These are phyloP conservation scores for Tinea trinotella DNA, from an alignment of 2,888 invertebrate species.

Conservation along the genomic window DNA sequence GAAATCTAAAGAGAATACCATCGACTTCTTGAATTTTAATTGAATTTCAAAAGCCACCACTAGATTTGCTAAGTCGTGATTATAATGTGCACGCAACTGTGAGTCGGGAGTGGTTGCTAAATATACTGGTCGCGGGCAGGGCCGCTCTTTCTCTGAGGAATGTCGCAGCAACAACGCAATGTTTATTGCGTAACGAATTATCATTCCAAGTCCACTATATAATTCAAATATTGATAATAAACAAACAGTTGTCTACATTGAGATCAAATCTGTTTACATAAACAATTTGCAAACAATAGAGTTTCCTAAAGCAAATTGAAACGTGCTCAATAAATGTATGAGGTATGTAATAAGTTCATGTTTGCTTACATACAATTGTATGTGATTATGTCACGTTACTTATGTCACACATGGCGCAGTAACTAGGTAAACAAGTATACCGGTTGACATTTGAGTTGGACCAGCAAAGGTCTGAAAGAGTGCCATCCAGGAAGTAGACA, in stretches of 20 bases:
- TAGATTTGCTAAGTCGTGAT: constrained; percentile 45
- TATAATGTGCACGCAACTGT: constrained; percentile 26
- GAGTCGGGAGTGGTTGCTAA: constrained; percentile 23
- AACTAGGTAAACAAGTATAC: constrained; percentile 25
- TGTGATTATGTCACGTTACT: constrained; percentile 40
- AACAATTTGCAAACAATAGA: constrained; percentile 6
- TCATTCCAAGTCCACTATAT: constrained; percentile 19
- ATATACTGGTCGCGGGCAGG: constrained; percentile 43
- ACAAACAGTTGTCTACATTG: not conserved
- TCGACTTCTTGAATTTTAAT: constrained; percentile 50
- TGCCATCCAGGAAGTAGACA: constrained; percentile 28
- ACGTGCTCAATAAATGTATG: constrained; percentile 7
- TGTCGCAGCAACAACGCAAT: constrained; percentile 32
- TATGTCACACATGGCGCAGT: constrained; percentile 28
- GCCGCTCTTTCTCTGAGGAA: constrained; percentile 56
- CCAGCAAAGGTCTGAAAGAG: constrained; percentile 18
- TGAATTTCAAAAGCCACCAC: constrained; percentile 47
- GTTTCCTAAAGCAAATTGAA: not conserved
- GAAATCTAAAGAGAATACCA: constrained; percentile 10
- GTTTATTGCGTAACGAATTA: constrained; percentile 29
- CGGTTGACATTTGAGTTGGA: constrained; percentile 47
- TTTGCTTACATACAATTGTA: constrained; percentile 21
- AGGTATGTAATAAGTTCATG: constrained; percentile 12
- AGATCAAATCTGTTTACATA: not conserved
- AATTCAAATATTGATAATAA: not conserved